Conservation (phyloP, 2,113 vertebrate genomes). For the Saccopteryx leptura region DNA sequence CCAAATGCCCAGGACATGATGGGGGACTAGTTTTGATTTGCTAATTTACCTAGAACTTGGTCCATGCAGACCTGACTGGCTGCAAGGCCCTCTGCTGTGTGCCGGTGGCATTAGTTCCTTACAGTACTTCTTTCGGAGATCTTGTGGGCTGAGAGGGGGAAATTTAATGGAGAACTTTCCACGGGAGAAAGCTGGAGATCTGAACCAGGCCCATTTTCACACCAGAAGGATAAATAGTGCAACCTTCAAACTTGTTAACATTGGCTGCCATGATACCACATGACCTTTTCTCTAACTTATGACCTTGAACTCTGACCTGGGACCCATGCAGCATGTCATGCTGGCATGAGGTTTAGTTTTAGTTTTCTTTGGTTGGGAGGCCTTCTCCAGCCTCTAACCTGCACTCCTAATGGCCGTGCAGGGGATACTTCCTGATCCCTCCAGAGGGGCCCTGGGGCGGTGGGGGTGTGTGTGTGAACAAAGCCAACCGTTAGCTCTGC, state of each 20-base stretch:
- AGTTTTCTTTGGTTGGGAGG: neutral
- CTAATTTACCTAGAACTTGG: constrained; percentile 59
- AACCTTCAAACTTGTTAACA: neutral
- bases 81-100: constrained; percentile 65
- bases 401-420: neutral
- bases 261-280: constrained; percentile 20
- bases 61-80: constrained; percentile 71
- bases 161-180: neutral
- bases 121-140: constrained; percentile 46
- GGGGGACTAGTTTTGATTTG: constrained; percentile 65
- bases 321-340: neutral
- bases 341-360: neutral
- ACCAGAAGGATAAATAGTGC: neutral
- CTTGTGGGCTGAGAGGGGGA: neutral
- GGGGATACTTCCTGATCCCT: constrained; percentile 18
- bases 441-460: constrained; percentile 25
- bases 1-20: neutral
- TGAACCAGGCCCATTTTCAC: neutral
- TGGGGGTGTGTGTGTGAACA: neutral
- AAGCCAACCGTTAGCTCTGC: neutral
- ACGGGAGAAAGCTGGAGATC: constrained; percentile 20
- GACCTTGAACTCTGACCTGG: constrained; percentile 43
- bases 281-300: constrained; percentile 1
- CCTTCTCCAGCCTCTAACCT: neutral
- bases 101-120: constrained; percentile 38